Base-by-base conservation (phyloP, 2,888 invertebrate species). In the Mesoligia furuncula region DNA sequence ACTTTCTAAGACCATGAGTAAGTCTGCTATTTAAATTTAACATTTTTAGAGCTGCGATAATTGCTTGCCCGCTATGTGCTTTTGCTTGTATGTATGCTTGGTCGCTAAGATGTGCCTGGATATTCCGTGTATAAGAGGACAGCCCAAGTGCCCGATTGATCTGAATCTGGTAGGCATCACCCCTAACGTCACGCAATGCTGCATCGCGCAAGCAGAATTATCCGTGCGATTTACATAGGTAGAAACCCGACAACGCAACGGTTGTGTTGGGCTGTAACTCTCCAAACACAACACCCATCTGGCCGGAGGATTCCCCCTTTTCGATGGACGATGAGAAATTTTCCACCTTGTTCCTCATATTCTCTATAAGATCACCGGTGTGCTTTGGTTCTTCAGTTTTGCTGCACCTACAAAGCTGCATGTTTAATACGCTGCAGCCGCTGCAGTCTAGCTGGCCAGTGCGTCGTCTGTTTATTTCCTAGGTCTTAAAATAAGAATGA, bases 401-500 rank as follows among this genome's bases (percentile, higher is more conserved):
- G 27, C 9, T 42, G n/a, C 42, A n/a, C 9, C 24, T 54, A n/a
- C 9, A 54, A 54, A 5, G 9, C 5, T n/a, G 2, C 17, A 65
- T 24, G 0, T 27, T 13, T 57, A 57, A 39, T 11, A n/a, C 0
- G 15, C 36, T n/a, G 39, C 54, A 31, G 8, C 8, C 20, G 24
- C 48, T 13, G 17, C 45, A 42, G 17, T 59, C 31, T 75, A n/a
- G 31, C n/a, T 45, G 24, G 17, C 27, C 45, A 61, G 6, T 54
- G 27, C 54, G 8, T n/a, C 9, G 31, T 31, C 17, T 11, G n/a
- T 54, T 31, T 39, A 51, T 45, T 69, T 45, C 13, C 11, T 48
- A 57, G 8, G 20, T 66, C 48, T 48, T 39, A 54, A 54, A 76
- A 61, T 81, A 76, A 70, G 1, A 1, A 66, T 71, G 66, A 70